Conservation (phyloP, 2,888 invertebrate species). For the Eupithecia insigniata region DNA sequence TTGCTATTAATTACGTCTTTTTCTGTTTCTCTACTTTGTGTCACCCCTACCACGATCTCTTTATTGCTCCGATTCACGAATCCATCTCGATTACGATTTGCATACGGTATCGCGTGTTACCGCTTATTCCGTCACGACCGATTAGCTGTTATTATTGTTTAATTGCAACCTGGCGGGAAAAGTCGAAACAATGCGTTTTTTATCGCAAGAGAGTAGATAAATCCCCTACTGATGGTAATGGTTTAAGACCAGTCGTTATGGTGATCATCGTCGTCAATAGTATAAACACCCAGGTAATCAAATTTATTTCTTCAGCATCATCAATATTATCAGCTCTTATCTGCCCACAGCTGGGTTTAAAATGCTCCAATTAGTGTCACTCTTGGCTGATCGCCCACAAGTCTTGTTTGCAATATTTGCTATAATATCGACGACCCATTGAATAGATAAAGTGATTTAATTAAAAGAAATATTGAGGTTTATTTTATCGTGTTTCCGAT, state of each 20-base stretch:
- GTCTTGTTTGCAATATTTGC: no score
- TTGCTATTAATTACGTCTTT: background rate
- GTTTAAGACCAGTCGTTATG: no score
- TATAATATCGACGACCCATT: no score
- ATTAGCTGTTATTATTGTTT: slow-evolving; percentile 71
- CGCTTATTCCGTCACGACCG: slow-evolving; percentile 65
- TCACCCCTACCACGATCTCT: slow-evolving; percentile 38
- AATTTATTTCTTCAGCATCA: background rate
- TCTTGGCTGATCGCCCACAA: no score
- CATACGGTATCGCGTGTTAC: slow-evolving; percentile 57
- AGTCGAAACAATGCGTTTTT: slow-evolving; percentile 60
- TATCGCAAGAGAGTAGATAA: slow-evolving; percentile 49
- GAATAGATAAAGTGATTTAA: no score
- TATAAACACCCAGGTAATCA: no score
- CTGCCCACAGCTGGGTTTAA: no score
- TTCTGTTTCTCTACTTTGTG: background rate
- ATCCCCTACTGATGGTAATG: slow-evolving; percentile 35
- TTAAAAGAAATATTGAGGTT: no score
- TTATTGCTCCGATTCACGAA: slow-evolving; percentile 42
- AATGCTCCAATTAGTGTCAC: no score
- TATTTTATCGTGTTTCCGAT: no score
- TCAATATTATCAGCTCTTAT: no score
- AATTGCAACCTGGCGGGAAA: slow-evolving; percentile 68
- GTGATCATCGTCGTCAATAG: no score
- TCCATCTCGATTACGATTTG: slow-evolving; percentile 56